phyloP scores from a whole-genome alignment of 2,113 vertebrate species.

The Aphelocoma coerulescens region DNA sequence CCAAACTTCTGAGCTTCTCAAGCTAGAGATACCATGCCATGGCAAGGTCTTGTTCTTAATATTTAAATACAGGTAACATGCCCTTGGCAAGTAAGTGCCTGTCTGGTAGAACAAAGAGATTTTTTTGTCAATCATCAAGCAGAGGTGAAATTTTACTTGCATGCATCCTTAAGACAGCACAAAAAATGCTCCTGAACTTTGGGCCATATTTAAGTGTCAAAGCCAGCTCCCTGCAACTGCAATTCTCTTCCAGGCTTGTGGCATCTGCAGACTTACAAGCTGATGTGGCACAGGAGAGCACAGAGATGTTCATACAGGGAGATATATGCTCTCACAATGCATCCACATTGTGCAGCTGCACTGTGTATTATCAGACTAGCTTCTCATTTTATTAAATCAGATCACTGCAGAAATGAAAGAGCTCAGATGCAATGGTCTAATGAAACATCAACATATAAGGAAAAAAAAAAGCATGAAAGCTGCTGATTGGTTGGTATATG shows the following conservation, averaged over 20 bases:
- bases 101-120: not conserved
- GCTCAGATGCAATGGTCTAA: not conserved
- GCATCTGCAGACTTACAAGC: slow-evolving; percentile 13
- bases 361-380: not conserved
- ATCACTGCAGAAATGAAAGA: not conserved
- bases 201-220: not conserved
- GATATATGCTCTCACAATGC: not conserved
- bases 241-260: not conserved
- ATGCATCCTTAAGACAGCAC: not conserved
- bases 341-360: slow-evolving; percentile 7
- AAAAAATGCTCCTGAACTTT: not conserved
- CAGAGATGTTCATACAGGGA: not conserved
- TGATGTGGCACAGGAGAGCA: not conserved
- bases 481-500: not conserved
- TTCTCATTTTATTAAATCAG: slow-evolving; percentile 25
- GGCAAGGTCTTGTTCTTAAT: not conserved
- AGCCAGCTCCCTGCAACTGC: not conserved
- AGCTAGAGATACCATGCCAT: not conserved
- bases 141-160: not conserved
- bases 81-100: not conserved
- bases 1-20: not conserved
- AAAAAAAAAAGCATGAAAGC: not conserved
- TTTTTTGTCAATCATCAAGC: not conserved
- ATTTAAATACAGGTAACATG: not conserved
- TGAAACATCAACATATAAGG: not conserved